phyloP scores from a whole-genome alignment of 2,113 vertebrate genomes.

The Lanius ludovicianus region DNA sequence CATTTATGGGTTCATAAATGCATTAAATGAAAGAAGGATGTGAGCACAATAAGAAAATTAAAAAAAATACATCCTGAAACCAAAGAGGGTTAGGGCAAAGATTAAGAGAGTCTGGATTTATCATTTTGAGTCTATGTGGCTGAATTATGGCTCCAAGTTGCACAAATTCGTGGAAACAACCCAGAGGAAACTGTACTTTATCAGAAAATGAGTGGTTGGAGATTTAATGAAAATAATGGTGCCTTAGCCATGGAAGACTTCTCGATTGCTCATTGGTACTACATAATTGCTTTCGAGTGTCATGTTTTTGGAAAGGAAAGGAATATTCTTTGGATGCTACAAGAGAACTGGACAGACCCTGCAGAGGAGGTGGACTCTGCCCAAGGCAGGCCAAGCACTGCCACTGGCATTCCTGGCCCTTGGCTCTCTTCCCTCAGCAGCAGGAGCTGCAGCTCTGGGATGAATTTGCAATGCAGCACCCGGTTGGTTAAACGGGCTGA shows the following conservation, averaged over 20 bases:
- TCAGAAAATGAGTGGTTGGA: neutral
- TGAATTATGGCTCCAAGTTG: neutral
- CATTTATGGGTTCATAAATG: neutral
- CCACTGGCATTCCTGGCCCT: neutral
- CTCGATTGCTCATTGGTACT: neutral
- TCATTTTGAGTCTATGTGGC: neutral
- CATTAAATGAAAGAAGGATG: neutral
- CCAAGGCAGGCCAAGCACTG: neutral
- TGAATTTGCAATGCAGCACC: neutral
- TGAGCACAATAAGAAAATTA: neutral
- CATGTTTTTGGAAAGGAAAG: neutral
- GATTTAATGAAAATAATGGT: neutral
- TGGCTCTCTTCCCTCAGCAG: neutral
- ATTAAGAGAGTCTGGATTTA: slow-evolving; percentile 3
- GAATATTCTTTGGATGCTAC: neutral
- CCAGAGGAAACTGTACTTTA: neutral
- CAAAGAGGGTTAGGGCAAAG: neutral
- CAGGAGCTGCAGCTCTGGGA: neutral
- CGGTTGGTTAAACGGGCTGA: accelerated
- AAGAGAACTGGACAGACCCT: neutral
- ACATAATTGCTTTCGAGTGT: neutral
- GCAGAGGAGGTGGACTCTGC: neutral
- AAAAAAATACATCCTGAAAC: neutral
- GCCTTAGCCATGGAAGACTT: neutral
- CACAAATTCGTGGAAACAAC: neutral